These are phyloP conservation scores for Synergus gifuensis DNA, from an alignment of 2,888 invertebrate genomes.

Conservation along the genomic window DNA sequence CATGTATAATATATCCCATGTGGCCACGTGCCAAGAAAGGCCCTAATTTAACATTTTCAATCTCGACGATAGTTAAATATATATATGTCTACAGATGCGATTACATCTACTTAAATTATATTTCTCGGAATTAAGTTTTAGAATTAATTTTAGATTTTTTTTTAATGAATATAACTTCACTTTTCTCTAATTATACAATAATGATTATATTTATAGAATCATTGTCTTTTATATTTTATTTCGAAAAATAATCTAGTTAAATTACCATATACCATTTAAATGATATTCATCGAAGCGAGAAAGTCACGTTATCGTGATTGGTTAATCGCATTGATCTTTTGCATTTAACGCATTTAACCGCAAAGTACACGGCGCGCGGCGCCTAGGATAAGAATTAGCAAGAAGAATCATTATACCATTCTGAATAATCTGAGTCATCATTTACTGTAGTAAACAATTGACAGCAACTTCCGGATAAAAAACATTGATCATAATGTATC, in stretches of 20 bases:
- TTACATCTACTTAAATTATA: background rate
- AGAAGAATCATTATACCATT: background rate
- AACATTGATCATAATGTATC: conserved; percentile 4
- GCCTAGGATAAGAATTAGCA: background rate
- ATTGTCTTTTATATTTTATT: too few species aligned
- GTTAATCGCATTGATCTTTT: background rate
- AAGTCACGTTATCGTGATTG: background rate
- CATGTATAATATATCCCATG: conserved; percentile 1
- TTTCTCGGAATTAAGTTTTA: background rate
- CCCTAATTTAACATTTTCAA: conserved; percentile 14
- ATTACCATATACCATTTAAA: background rate
- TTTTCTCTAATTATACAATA: too few species aligned
- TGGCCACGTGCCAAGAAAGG: conserved; percentile 37
- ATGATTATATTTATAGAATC: too few species aligned
- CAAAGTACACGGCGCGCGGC: background rate
- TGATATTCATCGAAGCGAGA: too few species aligned
- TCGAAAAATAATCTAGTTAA: background rate
- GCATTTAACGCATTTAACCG: background rate
- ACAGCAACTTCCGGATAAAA: background rate
- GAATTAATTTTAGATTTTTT: too few species aligned
- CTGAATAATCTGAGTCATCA: conserved; percentile 16
- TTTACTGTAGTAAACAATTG: conserved; percentile 3
- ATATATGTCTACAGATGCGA: background rate
- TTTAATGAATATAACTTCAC: too few species aligned
- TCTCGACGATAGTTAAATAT: background rate